A percentile compares a stretch with the other conserved stretches of the same genome.
These are phyloP conservation scores for Mormyrus proboscirostris DNA, from an alignment of 2,797 vertebrate species.

Conservation along the genomic window DNA sequence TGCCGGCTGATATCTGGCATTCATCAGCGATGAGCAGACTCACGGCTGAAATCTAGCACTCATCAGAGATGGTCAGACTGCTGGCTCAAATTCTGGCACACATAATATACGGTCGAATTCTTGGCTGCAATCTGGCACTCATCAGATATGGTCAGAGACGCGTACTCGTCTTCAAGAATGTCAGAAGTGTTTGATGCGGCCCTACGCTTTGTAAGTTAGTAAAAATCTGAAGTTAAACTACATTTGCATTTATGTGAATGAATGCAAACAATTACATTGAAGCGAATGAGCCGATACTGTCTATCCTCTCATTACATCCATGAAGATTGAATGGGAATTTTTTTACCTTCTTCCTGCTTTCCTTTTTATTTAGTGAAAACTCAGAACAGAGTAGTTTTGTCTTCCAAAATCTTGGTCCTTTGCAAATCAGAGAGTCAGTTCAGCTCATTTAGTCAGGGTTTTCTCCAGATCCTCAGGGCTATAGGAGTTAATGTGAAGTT, in stretches of 20 bases:
- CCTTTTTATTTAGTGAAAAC: background rate
- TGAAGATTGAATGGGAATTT: background rate
- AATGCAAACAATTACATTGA: background rate
- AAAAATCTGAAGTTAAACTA: background rate
- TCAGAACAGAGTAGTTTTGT: background rate
- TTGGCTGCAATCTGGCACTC: background rate
- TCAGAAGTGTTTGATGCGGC: background rate
- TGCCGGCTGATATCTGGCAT: background rate
- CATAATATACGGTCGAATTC: background rate
- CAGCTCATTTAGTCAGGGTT: background rate
- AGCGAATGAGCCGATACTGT: background rate
- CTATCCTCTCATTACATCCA: background rate
- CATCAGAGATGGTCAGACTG: background rate
- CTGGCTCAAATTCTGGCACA: background rate
- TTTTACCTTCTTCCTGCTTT: background rate
- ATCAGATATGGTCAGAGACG: background rate
- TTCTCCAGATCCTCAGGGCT: background rate
- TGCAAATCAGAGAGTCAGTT: background rate
- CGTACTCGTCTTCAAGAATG: background rate
- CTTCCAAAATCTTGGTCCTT: background rate
- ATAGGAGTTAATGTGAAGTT: slow-evolving; percentile 4
- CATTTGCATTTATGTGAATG: background rate
- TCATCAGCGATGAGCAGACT: background rate
- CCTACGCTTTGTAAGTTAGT: background rate
- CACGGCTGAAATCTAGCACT: background rate